A percentile compares a stretch with the other conserved stretches of the same genome.
Conservation (phyloP, 2,888 invertebrate species). For the Carpatolechia fugitivella region DNA sequence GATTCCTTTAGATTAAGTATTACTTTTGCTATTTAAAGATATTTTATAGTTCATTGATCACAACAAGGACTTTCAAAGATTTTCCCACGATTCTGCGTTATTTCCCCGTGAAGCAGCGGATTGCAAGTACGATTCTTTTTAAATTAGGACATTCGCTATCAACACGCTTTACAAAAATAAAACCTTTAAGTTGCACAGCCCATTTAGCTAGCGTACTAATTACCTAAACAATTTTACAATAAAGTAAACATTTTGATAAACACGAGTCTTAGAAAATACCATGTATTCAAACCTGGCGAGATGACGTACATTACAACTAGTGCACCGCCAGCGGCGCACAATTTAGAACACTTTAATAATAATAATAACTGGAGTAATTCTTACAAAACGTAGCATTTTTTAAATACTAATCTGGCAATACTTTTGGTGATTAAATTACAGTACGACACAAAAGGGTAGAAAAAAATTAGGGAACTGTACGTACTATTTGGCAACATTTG, state of each 20-base stretch:
- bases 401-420: too few species aligned
- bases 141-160: background rate
- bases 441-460: too few species aligned
- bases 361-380: background rate
- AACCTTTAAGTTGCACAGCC: conserved; percentile 37
- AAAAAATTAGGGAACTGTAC: too few species aligned
- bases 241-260: background rate
- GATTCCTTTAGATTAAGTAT: too few species aligned
- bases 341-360: too few species aligned
- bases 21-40: too few species aligned
- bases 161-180: conserved; percentile 33
- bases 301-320: background rate
- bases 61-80: too few species aligned
- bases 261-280: background rate
- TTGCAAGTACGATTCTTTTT: background rate
- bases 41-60: too few species aligned
- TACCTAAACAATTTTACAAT: background rate
- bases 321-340: background rate
- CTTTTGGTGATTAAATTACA: too few species aligned
- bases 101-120: background rate
- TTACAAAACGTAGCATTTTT: too few species aligned
- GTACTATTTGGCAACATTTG: too few species aligned
- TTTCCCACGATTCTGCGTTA: too few species aligned
- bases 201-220: conserved; percentile 28
- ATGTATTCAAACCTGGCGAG: background rate